Evolutionary conservation across 2,797 vertebrate genomes (phyloP), one percentile per base, ranked within the genome.

Genomic region (Tangara arthus): DNA sequence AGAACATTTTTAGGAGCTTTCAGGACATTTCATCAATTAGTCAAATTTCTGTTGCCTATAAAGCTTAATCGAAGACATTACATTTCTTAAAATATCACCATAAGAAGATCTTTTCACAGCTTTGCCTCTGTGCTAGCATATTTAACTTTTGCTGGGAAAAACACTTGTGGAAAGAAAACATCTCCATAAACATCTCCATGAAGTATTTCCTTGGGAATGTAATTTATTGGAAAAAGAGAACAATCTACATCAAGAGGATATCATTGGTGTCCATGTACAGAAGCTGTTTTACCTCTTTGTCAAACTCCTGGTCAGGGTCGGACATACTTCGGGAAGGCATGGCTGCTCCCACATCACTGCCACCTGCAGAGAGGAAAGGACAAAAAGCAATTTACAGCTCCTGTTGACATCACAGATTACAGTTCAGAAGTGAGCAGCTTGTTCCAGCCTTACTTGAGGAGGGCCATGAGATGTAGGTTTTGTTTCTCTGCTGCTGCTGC

Each of bases 391-490:
- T 47, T 56, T 55, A 85, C 21, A 69, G 30, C 73, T 84, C 52
- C 41, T 53, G 18, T 0, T 57, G 73, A 60, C 89, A 57, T 41
- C 18, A 44, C 21, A 82, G 42, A 35, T 37, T 28, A 57, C 37
- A 73, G 50, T 60, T 81, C 63, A 65, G 55, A 88, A 90, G 20
- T 41, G 73, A 76, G 35, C 66, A 78, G 46, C 28, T 63, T 77
- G n/a, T 68, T 85, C 64, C 65, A 92, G 73, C 42, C 95, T 97
- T 98, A 99, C 99, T 98, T 98, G 99, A 98, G 0, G 99, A 98
- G 26, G 99, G 99, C 97, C 99, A 99, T 1, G 99, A 99, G 97
- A 99, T 98, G 90, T 99, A 98, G 44, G 98, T 98, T 98, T 99
- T 99, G 97, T 97, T 99, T 91, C 98, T 97, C 93, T 97, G 90